Base-by-base conservation (phyloP, 2,797 vertebrate genomes). In the Prunella strophiata region DNA sequence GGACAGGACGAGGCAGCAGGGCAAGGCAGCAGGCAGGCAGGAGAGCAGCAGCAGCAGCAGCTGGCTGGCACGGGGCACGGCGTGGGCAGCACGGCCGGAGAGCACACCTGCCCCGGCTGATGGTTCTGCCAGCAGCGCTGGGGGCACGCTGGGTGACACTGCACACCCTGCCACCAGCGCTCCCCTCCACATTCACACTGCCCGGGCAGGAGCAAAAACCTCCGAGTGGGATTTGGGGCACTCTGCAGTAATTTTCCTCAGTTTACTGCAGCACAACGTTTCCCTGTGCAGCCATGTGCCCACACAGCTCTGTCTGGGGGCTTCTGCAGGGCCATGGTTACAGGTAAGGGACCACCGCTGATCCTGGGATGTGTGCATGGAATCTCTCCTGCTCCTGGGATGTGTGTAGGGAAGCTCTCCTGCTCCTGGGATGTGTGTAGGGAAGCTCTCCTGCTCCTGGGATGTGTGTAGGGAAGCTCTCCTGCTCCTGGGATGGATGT, bases 341-440 rank as follows among this genome's bases (percentile, higher is more conserved):
- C 9, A 12, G 0, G 0, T 0, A 2, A 43, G 34, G 47, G 20
- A 68, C 30, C 68, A 43, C 3, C 3, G 5, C 42, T 48, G 65
- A 9, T 27, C 43, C 32, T 27, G 63, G 62, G 32, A 34, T 34
- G 23, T 5, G 2, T 3, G 4, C 3, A 14, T 9, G 54, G 13
- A 58, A 48, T 8, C n/a, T 17, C 10, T 3, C 16, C 51, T 52
- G 51, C 18, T n/a, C 47, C 47, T 25, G 23, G 47, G 47, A 48
- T 48, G 47, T 4, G 22, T 25, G 22, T 5, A 19, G 17, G 32
- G 42, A 9, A 66, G 47, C 65, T 17, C 2, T 3, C 10, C 40
- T 43, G 29, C 20, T 16, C 38, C 40, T 42, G 61, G 38, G 19
- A 30, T 30, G 29, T 12, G 6, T 23, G 21, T 7, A 15, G 19